Conservation (phyloP, 2,113 vertebrate genomes). For the Nerophis lumbriciformis region DNA sequence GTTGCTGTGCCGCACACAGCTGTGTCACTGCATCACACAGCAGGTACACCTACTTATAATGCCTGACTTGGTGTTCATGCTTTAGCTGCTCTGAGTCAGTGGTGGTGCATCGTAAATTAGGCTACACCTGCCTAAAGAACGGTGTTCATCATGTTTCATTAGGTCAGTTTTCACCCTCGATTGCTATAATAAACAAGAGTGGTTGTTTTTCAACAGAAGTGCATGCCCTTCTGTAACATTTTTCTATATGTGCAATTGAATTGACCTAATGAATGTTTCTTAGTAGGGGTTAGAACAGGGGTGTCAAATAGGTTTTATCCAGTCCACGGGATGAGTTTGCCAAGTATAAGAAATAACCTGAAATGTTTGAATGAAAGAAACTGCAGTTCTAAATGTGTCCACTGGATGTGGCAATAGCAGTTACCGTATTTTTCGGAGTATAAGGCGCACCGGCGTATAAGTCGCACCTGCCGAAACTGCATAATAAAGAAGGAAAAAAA, state of each 20-base stretch:
- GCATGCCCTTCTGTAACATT: conserved; percentile 10
- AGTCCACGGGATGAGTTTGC: too few species aligned
- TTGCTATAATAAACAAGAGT: conserved; percentile 18
- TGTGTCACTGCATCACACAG: conserved; percentile 26
- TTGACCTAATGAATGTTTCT: conserved; percentile 41
- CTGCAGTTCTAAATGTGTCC: too few species aligned
- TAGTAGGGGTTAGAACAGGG: conserved; percentile 20
- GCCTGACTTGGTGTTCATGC: conserved; percentile 31
- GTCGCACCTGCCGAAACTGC: too few species aligned
- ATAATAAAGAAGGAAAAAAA: too few species aligned
- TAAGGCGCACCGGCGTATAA: too few species aligned
- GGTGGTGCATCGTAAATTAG: conserved; percentile 4
- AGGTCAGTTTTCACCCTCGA: conserved; percentile 6
- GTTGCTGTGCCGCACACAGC: conserved; percentile 30
- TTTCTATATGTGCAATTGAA: conserved; percentile 35
- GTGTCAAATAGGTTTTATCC: too few species aligned
- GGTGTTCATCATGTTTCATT: neutral
- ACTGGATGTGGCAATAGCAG: too few species aligned
- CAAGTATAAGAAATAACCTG: too few species aligned
- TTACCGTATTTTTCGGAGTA: too few species aligned
- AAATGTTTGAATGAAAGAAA: too few species aligned
- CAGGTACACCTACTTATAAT: conserved; percentile 28
- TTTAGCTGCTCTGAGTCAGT: conserved; percentile 20
- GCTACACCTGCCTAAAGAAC: conserved; percentile 3
- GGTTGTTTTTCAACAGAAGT: conserved; percentile 18